Evolutionary conservation across 23 tunicate species (phyloP), one percentile per base, ranked within the genome.

Genomic region (Trididemnum clinides): DNA sequence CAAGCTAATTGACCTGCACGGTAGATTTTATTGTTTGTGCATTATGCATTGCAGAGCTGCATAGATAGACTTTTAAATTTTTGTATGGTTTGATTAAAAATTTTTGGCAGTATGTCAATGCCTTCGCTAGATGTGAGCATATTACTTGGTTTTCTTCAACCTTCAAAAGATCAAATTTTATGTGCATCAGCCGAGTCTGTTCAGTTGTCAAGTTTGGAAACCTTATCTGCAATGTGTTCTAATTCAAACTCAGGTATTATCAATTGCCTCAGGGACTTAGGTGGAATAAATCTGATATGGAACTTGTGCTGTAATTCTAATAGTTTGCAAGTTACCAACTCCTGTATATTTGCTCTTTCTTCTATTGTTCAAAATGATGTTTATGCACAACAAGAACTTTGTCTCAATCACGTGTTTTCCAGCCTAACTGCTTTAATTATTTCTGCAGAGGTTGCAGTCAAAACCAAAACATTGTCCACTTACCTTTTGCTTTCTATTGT

Each of bases 321-420:
- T 3, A 78, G 66, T 18, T 12, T 51, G 15, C 25, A 78, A 26
- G 50, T 78, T 3, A 36, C 83, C 2, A 65, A 78, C 29, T 15
- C 64, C 25, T 78, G 66, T 31, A 12, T 78, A 20, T 78, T 78
- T 78, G 66, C 66, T 28, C 29, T 78, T 2, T 19, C 83, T 32
- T 51, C 23, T 29, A 25, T 51, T 2, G 64, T 66, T 31, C 83
- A 78, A 51, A 78, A 51, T 51, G 31, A 78, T 51, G 37, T 78
- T 15, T 78, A 25, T 78, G 83, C 83, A 3, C 83, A 78, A 39
- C 83, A 78, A 54, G 83, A 78, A 3, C 83, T 78, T 51, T 50
- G 83, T 31, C 66, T 10, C 28, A 36, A 27, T 1, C 64, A 36
- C 51, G 83, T 78, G 19, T 78, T 78, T 78, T 15, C 6, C 6